Evolutionary conservation across 2,888 invertebrate species (phyloP).

Genomic region (Osmoderma eremita): DNA sequence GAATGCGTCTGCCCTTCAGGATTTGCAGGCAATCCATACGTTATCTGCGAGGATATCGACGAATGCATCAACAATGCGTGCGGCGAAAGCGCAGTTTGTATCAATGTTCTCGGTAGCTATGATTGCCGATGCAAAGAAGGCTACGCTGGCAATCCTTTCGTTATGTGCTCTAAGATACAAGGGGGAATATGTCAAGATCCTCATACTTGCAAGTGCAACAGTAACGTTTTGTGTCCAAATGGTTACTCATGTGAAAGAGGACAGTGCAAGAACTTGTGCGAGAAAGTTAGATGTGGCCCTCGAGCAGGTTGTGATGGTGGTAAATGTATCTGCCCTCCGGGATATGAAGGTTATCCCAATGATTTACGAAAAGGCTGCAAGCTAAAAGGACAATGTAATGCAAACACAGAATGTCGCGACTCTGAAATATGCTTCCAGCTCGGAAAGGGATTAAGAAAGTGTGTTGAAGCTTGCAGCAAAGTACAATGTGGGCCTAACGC

Average conservation of each 20-base stretch:
- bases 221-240: conserved; percentile 77
- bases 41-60: conserved; percentile 85
- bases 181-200: conserved; percentile 77
- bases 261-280: conserved; percentile 81
- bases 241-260: conserved; percentile 80
- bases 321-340: conserved; percentile 81
- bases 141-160: conserved; percentile 88
- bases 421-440: conserved; percentile 90
- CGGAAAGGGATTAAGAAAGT: conserved; percentile 80
- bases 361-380: conserved; percentile 77
- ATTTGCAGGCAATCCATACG: conserved; percentile 87
- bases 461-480: conserved; percentile 87
- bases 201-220: conserved; percentile 75
- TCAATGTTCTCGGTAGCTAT: conserved; percentile 88
- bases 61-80: conserved; percentile 83
- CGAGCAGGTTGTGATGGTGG: conserved; percentile 84
- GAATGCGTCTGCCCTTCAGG: conserved; percentile 87
- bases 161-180: conserved; percentile 78
- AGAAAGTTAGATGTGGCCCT: conserved; percentile 80
- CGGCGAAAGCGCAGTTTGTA: conserved; percentile 86
- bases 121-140: conserved; percentile 89
- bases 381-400: conserved; percentile 79
- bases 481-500: conserved; percentile 92
- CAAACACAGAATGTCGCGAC: conserved; percentile 83
- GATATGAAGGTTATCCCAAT: conserved; percentile 79